Conservation (phyloP, 2,797 vertebrate species). For the Clarias platycephalus region DNA sequence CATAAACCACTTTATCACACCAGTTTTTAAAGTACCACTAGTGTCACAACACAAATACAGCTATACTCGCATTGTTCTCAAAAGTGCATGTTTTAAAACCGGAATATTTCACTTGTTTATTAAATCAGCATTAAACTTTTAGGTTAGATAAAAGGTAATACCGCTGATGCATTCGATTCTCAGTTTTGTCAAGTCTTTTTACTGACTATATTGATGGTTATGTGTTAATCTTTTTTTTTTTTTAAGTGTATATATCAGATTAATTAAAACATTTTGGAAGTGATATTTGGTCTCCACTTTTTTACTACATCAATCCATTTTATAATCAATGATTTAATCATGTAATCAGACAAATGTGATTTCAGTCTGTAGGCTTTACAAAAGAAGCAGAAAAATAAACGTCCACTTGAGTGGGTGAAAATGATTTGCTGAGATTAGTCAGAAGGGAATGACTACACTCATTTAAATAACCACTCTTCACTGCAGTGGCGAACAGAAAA, state of each 20-base stretch:
- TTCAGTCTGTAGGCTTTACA: background rate
- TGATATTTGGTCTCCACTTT: constrained; percentile 52
- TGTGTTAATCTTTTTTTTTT: constrained; percentile 85
- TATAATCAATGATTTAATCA: background rate
- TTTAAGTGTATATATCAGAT: constrained; percentile 80
- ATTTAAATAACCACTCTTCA: background rate
- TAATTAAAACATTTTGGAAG: constrained; percentile 64
- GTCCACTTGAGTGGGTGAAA: background rate
- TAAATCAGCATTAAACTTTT: constrained; percentile 44
- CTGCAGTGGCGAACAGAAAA: background rate
- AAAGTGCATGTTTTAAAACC: constrained; percentile 46
- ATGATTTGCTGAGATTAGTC: background rate
- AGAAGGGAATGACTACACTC: background rate
- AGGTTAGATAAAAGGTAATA: constrained; percentile 36
- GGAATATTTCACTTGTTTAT: constrained; percentile 22
- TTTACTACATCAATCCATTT: background rate
- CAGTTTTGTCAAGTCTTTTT: constrained; percentile 59
- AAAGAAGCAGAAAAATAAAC: background rate
- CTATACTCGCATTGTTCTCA: constrained; percentile 32
- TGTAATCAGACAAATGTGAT: background rate
- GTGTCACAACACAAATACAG: constrained; percentile 26
- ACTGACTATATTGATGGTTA: constrained; percentile 77
- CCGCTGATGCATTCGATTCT: constrained; percentile 54
- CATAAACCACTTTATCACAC: constrained; percentile 24
- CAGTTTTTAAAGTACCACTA: constrained; percentile 41